Conservation (phyloP, 1,140 invertebrate genomes). For the Euwallacea similis region DNA sequence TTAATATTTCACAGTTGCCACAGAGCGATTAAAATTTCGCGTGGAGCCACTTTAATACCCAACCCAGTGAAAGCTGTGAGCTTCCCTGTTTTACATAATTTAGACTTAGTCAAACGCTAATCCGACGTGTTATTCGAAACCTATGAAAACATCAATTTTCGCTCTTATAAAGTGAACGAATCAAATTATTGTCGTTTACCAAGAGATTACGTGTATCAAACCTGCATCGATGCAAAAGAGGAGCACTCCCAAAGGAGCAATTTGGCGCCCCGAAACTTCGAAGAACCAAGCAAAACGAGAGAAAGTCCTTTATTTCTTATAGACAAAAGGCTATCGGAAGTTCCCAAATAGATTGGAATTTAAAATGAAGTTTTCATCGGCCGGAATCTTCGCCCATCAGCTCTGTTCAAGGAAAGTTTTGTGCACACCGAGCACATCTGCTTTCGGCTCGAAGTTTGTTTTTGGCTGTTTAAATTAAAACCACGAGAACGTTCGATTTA, state of each 20-base stretch:
- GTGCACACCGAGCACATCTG: conserved; percentile 19
- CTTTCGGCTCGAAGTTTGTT: conserved; percentile 3
- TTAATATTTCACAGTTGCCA: conserved; percentile 4
- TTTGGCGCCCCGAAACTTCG: conserved; percentile 8
- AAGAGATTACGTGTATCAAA: neutral
- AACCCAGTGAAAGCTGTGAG: conserved; percentile 1
- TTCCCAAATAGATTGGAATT: conserved; percentile 46
- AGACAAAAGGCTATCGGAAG: conserved; percentile 47
- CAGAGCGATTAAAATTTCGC: conserved; percentile 4
- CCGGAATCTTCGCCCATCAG: conserved; percentile 28
- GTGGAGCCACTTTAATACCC: conserved; percentile 3
- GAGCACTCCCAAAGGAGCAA: neutral
- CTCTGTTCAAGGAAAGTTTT: conserved; percentile 17
- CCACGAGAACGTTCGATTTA: conserved; percentile 1
- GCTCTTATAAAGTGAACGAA: neutral
- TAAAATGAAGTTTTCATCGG: conserved; percentile 44
- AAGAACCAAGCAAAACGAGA: conserved; percentile 21
- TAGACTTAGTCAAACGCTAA: neutral
- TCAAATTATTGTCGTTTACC: neutral
- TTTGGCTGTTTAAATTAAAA: conserved; percentile 8
- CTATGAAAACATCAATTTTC: conserved; percentile 1
- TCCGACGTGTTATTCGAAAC: neutral
- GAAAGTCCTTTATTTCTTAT: conserved; percentile 42
- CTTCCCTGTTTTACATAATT: conserved; percentile 1
- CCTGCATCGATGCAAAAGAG: neutral